Conservation (phyloP, 2,113 vertebrate species). For the Anoplopoma fimbria region DNA sequence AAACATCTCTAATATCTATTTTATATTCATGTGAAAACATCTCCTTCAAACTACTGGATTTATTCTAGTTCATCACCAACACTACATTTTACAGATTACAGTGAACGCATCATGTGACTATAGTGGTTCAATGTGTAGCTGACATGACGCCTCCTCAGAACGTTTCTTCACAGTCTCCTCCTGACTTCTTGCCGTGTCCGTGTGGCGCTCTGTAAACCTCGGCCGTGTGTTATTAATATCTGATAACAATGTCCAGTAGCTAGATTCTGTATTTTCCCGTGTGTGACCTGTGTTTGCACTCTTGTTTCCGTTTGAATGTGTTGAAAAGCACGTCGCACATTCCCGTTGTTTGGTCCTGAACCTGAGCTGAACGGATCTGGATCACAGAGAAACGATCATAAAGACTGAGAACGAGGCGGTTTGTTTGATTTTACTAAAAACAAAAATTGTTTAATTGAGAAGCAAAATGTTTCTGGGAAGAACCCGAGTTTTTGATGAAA, state of each 20-base stretch:
- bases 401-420: background rate
- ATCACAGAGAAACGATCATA: background rate
- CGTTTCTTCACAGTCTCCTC: too few species aligned
- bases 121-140: too few species aligned
- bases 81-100: too few species aligned
- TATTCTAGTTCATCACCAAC: too few species aligned
- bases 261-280: background rate
- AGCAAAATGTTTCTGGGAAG: background rate
- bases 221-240: background rate
- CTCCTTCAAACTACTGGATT: too few species aligned
- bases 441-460: too few species aligned
- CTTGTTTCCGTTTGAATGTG: background rate
- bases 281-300: background rate
- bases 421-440: background rate
- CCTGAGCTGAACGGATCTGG: background rate
- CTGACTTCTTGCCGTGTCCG: too few species aligned
- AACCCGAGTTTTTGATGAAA: background rate
- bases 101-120: too few species aligned
- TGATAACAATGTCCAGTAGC: background rate
- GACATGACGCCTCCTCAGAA: too few species aligned
- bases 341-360: background rate
- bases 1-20: too few species aligned
- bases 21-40: too few species aligned
- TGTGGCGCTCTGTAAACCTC: too few species aligned
- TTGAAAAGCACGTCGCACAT: background rate